phyloP scores from a whole-genome alignment of 2,113 vertebrate species.

The Fregetta grallaria region DNA sequence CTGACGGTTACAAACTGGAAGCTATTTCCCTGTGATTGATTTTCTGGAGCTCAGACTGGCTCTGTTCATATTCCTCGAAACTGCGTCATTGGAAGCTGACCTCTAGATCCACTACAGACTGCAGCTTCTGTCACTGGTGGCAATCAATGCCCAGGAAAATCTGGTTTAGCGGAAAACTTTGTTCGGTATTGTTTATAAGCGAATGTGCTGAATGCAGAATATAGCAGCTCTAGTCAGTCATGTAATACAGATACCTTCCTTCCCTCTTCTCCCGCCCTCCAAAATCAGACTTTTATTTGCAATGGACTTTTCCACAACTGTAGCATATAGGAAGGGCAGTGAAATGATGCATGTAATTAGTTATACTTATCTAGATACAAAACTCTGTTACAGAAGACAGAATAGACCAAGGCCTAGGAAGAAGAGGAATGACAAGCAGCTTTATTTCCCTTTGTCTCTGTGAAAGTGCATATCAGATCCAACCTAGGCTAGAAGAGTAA shows the following conservation, averaged over 20 bases:
- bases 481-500: neutral
- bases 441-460: neutral
- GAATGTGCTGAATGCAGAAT: neutral
- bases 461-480: neutral
- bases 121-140: neutral
- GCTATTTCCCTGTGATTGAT: neutral
- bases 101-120: neutral
- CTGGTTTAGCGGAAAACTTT: neutral
- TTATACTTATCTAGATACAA: neutral
- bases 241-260: neutral
- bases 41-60: neutral
- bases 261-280: neutral
- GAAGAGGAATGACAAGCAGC: neutral
- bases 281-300: neutral
- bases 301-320: neutral
- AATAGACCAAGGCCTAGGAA: neutral
- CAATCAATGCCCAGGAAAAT: neutral
- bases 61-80: slow-evolving; percentile 3
- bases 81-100: neutral
- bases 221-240: neutral
- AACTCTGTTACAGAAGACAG: neutral
- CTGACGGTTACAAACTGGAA: neutral
- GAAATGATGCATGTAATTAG: neutral
- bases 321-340: neutral
- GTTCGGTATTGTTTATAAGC: neutral